Conservation (phyloP, 2,113 vertebrate genomes). For the Notothenia rossii region DNA sequence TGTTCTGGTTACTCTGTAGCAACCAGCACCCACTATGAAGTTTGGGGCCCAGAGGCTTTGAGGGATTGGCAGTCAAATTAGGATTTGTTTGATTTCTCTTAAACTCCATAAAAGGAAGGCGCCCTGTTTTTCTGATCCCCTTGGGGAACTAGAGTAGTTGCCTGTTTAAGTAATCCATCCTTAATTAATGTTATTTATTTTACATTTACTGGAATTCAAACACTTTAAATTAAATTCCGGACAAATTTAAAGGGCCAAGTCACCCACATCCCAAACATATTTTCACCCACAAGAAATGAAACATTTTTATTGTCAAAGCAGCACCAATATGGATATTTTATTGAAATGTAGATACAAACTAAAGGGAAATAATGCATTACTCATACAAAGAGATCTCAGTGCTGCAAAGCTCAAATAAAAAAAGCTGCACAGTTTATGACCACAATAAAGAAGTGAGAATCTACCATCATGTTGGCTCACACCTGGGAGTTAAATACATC, state of each 20-base stretch:
- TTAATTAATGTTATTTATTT: neutral
- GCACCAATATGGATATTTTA: conserved; percentile 46
- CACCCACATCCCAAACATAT: neutral
- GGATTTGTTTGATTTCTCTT: neutral
- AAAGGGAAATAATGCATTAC: conserved; percentile 3
- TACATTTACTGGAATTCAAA: neutral
- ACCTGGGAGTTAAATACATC: conserved; percentile 14
- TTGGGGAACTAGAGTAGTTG: neutral
- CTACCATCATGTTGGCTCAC: neutral
- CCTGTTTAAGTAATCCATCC: neutral
- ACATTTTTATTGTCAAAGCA: conserved; percentile 15
- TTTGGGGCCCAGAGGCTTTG: neutral
- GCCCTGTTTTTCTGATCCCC: neutral
- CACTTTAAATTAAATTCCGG: neutral
- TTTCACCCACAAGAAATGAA: neutral
- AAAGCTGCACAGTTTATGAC: conserved; percentile 14
- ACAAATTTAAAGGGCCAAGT: neutral
- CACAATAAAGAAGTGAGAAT: conserved; percentile 1
- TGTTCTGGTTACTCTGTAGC: conserved; percentile 3
- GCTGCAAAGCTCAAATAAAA: conserved; percentile 2
- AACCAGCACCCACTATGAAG: neutral
- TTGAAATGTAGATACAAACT: conserved; percentile 31
- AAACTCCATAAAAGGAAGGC: neutral
- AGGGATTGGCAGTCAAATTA: neutral
- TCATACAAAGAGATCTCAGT: neutral